These are phyloP conservation scores for Musca domestica DNA, from an alignment of 1,140 invertebrate genomes.

Conservation along the genomic window DNA sequence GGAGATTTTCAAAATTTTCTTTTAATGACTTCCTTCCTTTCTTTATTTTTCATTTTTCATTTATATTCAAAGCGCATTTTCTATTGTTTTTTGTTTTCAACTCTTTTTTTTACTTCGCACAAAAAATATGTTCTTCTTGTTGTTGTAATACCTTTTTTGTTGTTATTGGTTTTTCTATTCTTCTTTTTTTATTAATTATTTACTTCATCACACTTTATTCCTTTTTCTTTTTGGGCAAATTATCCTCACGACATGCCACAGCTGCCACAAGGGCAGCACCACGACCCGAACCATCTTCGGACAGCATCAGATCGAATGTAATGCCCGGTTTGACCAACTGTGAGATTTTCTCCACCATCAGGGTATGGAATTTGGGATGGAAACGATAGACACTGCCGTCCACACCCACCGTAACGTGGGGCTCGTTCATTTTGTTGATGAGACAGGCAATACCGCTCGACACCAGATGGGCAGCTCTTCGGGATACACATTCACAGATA, in stretches of 20 bases:
- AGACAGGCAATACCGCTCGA: conserved; percentile 84
- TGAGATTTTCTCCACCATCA: conserved; percentile 92
- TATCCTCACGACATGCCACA: conserved; percentile 65
- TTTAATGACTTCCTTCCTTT: no score
- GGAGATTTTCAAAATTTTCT: no score
- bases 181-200: not conserved
- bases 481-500: conserved; percentile 90
- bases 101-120: not conserved
- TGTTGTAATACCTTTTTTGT: conserved; percentile 5
- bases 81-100: conserved; percentile 1
- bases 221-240: conserved; percentile 4
- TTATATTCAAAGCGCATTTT: no score
- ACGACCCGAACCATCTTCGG: conserved; percentile 96
- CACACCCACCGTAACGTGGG: conserved; percentile 91
- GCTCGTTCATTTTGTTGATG: conserved; percentile 84
- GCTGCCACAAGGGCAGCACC: conserved; percentile 97
- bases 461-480: conserved; percentile 89
- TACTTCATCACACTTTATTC: not conserved
- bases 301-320: conserved; percentile 95
- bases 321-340: conserved; percentile 69
- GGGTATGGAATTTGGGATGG: conserved; percentile 96
- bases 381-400: conserved; percentile 98
- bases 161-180: not conserved
- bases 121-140: not conserved
- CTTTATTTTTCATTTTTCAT: no score